Base-by-base conservation (phyloP, 2,113 vertebrate species). In the Oncorhynchus clarkii region DNA sequence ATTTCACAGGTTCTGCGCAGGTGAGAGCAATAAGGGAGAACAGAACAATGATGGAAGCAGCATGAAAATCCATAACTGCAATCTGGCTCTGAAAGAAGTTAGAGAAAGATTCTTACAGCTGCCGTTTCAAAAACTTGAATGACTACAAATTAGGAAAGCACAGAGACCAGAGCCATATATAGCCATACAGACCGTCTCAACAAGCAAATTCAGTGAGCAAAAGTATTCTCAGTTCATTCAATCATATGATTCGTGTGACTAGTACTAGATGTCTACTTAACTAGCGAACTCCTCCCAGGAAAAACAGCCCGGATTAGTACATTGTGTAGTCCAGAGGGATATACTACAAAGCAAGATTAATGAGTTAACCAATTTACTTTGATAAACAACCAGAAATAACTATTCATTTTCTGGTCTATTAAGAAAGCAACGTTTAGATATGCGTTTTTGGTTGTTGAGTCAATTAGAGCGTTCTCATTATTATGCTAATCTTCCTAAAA, bases 1-100 rank as follows among this genome's bases (percentile, higher is more conserved):
- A 96, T 45, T 89, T 94, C 1, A 96, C 92, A 0, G 88, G 88
- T 14, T 91, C 89, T 0, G 93, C 93, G 59, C 86, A 87, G 27
- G 82, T 86, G 74, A 88, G 75, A 0, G 86, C 82, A 9, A 93
- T 81, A 34, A 94, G 67, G 26, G 83, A 88, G 60, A 94, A 49
- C 2, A 92, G 4, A 20, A 83, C 31, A 70, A 84, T 9, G 1
- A 84, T 9, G 1, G 82, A 66, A 31, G 81, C 66, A 20, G 71
- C 9, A 6, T 81, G 78, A 65, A 82, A 49, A 29, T 88, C 90
- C 93, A 94, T 94, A 16, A 29, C 82, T 75, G 73, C 71, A 16
- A n/a, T 64, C 18, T 34, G 39, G 45, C 73, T 24, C 67, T 85
- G 76, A 34, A 79, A 73, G 31, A 69, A 1, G 16, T 26, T 67